These are phyloP conservation scores for Ditylenchus weischeri DNA, from an alignment of 2,888 invertebrate species.

Conservation along the genomic window DNA sequence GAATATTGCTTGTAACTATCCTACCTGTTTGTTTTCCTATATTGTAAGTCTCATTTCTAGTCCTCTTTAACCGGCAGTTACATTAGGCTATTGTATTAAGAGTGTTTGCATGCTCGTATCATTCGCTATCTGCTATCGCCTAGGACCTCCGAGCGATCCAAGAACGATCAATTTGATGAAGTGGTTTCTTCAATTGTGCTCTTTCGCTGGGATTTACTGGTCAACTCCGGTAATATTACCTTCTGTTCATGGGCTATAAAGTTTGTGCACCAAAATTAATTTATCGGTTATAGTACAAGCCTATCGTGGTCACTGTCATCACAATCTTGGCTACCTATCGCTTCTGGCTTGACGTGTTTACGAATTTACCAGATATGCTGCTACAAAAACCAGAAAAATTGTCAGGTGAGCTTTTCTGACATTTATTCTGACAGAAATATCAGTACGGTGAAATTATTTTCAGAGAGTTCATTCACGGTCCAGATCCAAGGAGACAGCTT, in stretches of 20 bases:
- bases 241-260: too few relatives aligned
- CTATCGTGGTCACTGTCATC: not conserved
- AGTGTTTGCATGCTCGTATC: slow-evolving; percentile 18
- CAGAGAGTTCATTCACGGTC: slow-evolving; percentile 20
- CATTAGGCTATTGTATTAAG: not conserved
- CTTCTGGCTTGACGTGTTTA: slow-evolving; percentile 1
- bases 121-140: slow-evolving; percentile 25
- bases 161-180: slow-evolving; percentile 23
- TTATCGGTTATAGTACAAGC: not conserved
- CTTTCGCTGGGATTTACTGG: slow-evolving; percentile 23
- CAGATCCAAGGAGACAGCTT: slow-evolving; percentile 18
- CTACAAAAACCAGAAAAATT: slow-evolving; percentile 16
- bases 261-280: too few relatives aligned
- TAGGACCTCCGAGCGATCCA: slow-evolving; percentile 24
- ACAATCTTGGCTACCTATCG: not conserved
- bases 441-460: not conserved
- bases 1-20: slow-evolving; percentile 12
- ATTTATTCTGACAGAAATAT: not conserved
- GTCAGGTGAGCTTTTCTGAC: not conserved
- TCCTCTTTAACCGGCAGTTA: not conserved
- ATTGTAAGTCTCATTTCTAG: slow-evolving; percentile 15
- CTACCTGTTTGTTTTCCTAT: slow-evolving; percentile 19
- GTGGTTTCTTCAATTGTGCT: slow-evolving; percentile 24
- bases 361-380: not conserved
- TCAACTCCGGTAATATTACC: not conserved